Conservation (phyloP, 2,797 vertebrate species). For the Rhyacichthys aspro region DNA sequence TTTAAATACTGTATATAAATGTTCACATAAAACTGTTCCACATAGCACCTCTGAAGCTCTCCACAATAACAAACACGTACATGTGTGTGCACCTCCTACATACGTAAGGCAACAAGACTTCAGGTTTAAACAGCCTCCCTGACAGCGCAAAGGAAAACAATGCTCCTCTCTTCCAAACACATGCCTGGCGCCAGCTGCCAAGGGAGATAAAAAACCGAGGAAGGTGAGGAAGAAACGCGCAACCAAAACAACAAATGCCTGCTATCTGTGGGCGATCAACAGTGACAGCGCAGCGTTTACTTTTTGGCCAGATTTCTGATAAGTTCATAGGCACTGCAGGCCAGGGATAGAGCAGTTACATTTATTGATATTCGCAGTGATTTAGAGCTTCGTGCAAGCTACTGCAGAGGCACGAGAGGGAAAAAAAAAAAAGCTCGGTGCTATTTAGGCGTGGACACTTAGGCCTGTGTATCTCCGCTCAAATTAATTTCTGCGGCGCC, state of each 20-base stretch:
- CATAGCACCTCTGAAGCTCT: background rate
- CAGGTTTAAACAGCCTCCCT: slow-evolving; percentile 48
- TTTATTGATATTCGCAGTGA: slow-evolving; percentile 28
- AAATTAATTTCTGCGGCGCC: slow-evolving; percentile 59
- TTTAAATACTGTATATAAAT: too few species aligned
- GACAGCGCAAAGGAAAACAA: slow-evolving; percentile 51
- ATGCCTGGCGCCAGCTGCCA: slow-evolving; percentile 46
- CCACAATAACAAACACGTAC: background rate
- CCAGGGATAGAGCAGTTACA: slow-evolving; percentile 6
- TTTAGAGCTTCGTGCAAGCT: slow-evolving; percentile 16
- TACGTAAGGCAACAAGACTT: slow-evolving; percentile 23
- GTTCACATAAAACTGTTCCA: background rate
- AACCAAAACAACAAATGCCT: slow-evolving; percentile 28
- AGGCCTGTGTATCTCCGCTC: slow-evolving; percentile 51
- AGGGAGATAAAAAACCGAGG: slow-evolving; percentile 23
- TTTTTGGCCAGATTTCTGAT: slow-evolving; percentile 46
- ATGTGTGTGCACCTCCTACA: slow-evolving; percentile 4
- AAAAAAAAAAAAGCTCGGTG: slow-evolving; percentile 26
- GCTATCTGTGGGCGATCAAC: slow-evolving; percentile 33
- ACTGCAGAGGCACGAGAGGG: slow-evolving; percentile 3
- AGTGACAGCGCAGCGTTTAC: slow-evolving; percentile 48
- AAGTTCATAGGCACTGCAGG: slow-evolving; percentile 22
- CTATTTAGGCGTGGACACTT: slow-evolving; percentile 39
- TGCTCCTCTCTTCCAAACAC: slow-evolving; percentile 40
- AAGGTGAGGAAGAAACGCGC: slow-evolving; percentile 35